Evolutionary conservation across 2,888 invertebrate genomes (phyloP).

Genomic region (Crossocerus cetratus): DNA sequence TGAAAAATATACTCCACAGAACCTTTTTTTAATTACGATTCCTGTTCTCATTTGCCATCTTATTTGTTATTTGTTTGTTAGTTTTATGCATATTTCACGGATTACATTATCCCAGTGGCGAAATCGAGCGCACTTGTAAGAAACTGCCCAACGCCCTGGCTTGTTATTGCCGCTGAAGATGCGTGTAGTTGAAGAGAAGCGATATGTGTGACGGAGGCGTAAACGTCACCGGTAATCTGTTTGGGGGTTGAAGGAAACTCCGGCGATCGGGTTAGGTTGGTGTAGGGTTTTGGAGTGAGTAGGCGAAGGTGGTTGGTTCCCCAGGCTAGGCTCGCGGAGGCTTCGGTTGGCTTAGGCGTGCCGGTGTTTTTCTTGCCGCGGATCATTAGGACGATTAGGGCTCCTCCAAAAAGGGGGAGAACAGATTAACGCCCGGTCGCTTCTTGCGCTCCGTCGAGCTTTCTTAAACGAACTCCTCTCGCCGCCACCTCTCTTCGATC

Average conservation of each 20-base stretch:
- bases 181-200: too few relatives aligned
- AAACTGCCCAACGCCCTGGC: too few relatives aligned
- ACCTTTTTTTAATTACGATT: too few relatives aligned
- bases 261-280: slow-evolving; percentile 65
- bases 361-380: slow-evolving; percentile 75
- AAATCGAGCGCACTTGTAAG: too few relatives aligned
- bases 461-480: slow-evolving; percentile 49
- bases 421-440: slow-evolving; percentile 68
- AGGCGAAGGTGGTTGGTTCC: slow-evolving; percentile 64
- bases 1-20: too few relatives aligned
- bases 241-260: slow-evolving; percentile 59
- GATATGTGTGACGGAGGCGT: slow-evolving; percentile 4
- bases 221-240: slow-evolving; percentile 60
- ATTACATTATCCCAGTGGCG: too few relatives aligned
- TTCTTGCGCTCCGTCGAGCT: slow-evolving; percentile 49
- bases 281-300: slow-evolving; percentile 55
- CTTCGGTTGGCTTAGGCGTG: slow-evolving; percentile 73
- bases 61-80: too few relatives aligned
- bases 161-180: too few relatives aligned
- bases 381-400: slow-evolving; percentile 76
- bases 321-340: slow-evolving; percentile 63
- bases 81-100: too few relatives aligned
- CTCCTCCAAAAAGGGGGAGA: slow-evolving; percentile 71
- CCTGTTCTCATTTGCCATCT: too few relatives aligned
- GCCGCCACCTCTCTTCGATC: neutral